Conservation (phyloP, 37 sponge, comb jelly and placozoan species). For the Chondrilla cf. caribensis region DNA sequence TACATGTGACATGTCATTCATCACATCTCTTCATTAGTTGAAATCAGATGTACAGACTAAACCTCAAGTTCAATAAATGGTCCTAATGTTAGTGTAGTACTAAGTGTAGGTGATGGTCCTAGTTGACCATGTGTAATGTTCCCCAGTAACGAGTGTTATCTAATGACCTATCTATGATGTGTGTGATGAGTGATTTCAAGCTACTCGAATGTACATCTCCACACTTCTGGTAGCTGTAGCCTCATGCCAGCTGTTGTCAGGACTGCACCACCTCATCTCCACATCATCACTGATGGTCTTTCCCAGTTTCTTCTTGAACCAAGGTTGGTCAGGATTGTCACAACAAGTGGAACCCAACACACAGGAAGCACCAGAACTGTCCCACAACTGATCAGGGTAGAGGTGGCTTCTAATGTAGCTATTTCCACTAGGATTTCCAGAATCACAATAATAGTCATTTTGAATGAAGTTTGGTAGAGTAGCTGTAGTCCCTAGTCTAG, state of each 20-base stretch:
- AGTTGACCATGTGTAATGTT: no score
- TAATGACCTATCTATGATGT: no score
- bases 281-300: background rate
- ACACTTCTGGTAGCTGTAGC: slow-evolving; percentile 7
- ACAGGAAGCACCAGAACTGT: slow-evolving; percentile 16
- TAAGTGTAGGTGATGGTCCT: no score
- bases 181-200: background rate
- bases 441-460: slow-evolving; percentile 15
- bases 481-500: background rate
- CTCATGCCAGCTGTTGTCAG: background rate
- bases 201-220: slow-evolving; percentile 14
- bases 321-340: slow-evolving; percentile 23
- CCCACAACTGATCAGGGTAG: slow-evolving; percentile 7
- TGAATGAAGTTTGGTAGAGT: background rate
- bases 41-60: no score
- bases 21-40: no score
- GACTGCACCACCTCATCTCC: slow-evolving; percentile 9
- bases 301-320: slow-evolving; percentile 24
- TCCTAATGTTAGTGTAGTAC: no score
- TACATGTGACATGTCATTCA: no score
- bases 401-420: background rate
- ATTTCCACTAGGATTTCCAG: slow-evolving; percentile 12
- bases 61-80: no score
- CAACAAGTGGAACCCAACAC: slow-evolving; percentile 18
- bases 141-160: no score